phyloP scores from a whole-genome alignment of 2,797 vertebrate genomes.

The Gambelia wislizenii region DNA sequence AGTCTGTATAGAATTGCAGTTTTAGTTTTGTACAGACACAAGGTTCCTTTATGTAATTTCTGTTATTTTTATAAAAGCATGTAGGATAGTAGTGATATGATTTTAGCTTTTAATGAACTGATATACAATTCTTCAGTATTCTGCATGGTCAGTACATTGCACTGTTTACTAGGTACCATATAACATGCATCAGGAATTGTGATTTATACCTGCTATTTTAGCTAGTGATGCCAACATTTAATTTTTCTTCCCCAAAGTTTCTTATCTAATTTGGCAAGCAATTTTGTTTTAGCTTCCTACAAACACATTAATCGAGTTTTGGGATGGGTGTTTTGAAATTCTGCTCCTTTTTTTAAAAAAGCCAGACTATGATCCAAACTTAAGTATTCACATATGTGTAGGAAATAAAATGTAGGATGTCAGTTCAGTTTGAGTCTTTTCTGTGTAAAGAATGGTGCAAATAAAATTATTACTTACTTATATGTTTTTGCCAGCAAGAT shows the following conservation, averaged over 20 bases:
- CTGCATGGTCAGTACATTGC: not conserved
- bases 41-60: not conserved
- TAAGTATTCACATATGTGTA: not conserved
- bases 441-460: no score
- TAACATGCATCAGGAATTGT: not conserved
- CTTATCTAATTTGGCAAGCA: not conserved
- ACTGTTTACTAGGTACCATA: not conserved
- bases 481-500: not conserved
- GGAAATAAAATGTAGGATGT: not conserved
- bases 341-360: not conserved
- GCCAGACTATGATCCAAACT: not conserved
- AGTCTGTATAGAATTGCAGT: not conserved
- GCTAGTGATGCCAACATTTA: not conserved
- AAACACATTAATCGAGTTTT: not conserved
- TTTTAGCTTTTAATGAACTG: not conserved
- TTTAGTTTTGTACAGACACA: not conserved
- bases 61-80: not conserved
- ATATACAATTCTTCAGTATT: not conserved
- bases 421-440: not conserved
- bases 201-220: not conserved
- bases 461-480: not conserved
- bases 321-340: not conserved
- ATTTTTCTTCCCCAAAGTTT: not conserved
- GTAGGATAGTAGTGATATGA: not conserved
- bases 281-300: not conserved